These are phyloP conservation scores for Sesia apiformis DNA, from an alignment of 2,888 invertebrate genomes.

Conservation along the genomic window DNA sequence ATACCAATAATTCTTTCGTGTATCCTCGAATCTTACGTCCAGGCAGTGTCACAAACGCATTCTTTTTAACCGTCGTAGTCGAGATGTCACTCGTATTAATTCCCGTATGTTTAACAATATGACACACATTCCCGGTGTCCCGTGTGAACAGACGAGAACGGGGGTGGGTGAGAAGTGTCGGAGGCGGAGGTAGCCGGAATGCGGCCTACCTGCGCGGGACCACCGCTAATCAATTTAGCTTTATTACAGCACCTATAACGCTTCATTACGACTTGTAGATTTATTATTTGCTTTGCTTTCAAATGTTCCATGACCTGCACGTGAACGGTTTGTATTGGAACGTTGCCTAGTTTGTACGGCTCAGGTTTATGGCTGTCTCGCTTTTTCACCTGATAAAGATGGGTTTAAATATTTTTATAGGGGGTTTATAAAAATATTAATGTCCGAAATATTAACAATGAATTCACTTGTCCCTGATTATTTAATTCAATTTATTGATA, in stretches of 20 bases:
- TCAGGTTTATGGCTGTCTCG: too few species aligned
- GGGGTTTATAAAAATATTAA: too few species aligned
- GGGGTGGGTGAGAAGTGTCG: slow-evolving; percentile 7
- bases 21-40: too few species aligned
- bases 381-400: too few species aligned
- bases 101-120: slow-evolving; percentile 33
- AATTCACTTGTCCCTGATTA: too few species aligned
- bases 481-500: too few species aligned
- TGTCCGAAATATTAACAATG: too few species aligned
- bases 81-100: background rate
- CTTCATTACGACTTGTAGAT: slow-evolving; percentile 61
- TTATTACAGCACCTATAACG: slow-evolving; percentile 69
- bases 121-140: slow-evolving; percentile 40
- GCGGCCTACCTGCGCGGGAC: slow-evolving; percentile 68
- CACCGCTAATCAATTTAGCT: slow-evolving; percentile 72
- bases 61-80: too few species aligned
- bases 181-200: slow-evolving; percentile 42
- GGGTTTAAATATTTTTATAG: too few species aligned
- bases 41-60: too few species aligned
- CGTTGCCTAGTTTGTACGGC: background rate
- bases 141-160: slow-evolving; percentile 5
- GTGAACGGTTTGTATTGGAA: slow-evolving; percentile 20
- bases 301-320: slow-evolving; percentile 27
- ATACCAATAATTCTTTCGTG: too few species aligned
- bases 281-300: slow-evolving; percentile 46